Evolutionary conservation across 2,888 invertebrate genomes (phyloP), one percentile per base, ranked within the genome.

Genomic region (Volucella inflata): DNA sequence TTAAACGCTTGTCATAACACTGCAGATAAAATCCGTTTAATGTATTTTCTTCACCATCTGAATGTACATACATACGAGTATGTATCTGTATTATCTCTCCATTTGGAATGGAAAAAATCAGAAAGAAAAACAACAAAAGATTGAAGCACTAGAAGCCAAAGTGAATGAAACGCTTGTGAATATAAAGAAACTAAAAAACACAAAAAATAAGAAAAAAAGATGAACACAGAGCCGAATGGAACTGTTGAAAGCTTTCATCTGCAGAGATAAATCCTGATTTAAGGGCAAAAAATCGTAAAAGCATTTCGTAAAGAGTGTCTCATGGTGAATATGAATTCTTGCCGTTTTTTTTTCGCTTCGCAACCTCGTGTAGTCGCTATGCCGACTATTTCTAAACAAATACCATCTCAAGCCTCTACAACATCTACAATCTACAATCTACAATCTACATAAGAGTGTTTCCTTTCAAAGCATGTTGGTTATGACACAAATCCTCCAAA

Each of bases 221-320:
- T 21, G 21, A 2, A 21, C 21, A 55, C 46, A 11, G 51, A 67
- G 53, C 38, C 55, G 42, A 55, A 55, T 67, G 67, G 51, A 74
- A 50, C 53, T 14, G 68, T 75, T 68, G 46, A 80, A 80, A 80
- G 68, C 75, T 68, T 75, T 75, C 55, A 64, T 62, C 75, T 68
- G 68, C 60, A 64, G 55, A 64, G 62, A 80, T 75, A 80, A 80
- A 75, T 80, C 75, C 50, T 64, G 62, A 75, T 80, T 75, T 80
- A 62, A 55, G 53, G 36, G 42, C 48, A 36, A 57, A 74, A 64
- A 68, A 60, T 30, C 65, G 8, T 67, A 67, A 72, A 67, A 70
- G 75, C 80, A 80, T 75, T 80, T 75, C 55, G 62, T 14, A 62
- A 8, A 16, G 30, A 59, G 79, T 60, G 46, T 38, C 30, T 30